Evolutionary conservation across 2,888 invertebrate species (phyloP).

Genomic region (Limnephilus auricula): DNA sequence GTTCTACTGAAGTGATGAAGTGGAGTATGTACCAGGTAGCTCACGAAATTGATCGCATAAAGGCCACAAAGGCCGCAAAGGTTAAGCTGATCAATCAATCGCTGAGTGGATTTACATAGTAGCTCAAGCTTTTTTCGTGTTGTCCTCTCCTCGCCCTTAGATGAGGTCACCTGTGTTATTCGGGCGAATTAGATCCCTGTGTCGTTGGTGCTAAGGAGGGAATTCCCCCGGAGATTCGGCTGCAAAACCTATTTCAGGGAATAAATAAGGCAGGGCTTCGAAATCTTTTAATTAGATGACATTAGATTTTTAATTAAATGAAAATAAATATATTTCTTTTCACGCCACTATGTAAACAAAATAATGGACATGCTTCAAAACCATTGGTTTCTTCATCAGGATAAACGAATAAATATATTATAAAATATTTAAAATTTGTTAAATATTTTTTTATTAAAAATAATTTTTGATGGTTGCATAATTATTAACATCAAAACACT

Average conservation of each 20-base stretch:
- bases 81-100: conserved; percentile 9
- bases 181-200: not conserved
- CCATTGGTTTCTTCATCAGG: too few relatives aligned
- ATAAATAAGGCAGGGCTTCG: not conserved
- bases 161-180: conserved; percentile 17
- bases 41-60: not conserved
- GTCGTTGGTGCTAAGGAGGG: not conserved
- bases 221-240: not conserved
- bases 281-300: not conserved
- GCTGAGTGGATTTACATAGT: conserved; percentile 36
- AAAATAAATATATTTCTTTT: too few relatives aligned
- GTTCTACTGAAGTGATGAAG: too few relatives aligned
- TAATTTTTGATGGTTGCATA: too few relatives aligned
- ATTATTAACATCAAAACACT: too few relatives aligned
- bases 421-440: too few relatives aligned
- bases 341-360: too few relatives aligned
- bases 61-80: not conserved
- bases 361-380: too few relatives aligned
- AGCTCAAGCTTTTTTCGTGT: conserved; percentile 10
- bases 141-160: conserved; percentile 30
- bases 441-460: too few relatives aligned
- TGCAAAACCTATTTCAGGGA: not conserved
- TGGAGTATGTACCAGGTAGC: not conserved
- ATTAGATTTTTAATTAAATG: too few relatives aligned
- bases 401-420: too few relatives aligned